A percentile compares a stretch with the other conserved stretches of the same genome.
phyloP scores from a whole-genome alignment of 1,140 invertebrate genomes.

The Drosophila setifemur region DNA sequence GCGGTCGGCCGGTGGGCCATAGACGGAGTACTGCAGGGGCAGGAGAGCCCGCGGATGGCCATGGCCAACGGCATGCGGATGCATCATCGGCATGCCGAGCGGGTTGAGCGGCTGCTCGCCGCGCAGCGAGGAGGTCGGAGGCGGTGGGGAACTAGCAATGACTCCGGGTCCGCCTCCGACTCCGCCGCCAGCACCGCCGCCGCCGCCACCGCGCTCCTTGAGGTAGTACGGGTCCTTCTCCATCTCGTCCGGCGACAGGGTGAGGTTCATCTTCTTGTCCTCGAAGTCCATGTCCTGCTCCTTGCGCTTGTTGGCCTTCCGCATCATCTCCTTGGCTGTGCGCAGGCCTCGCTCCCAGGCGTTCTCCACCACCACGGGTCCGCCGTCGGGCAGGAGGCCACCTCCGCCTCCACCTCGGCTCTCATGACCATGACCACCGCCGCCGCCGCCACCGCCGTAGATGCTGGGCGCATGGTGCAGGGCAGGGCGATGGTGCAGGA shows the following conservation, averaged over 20 bases:
- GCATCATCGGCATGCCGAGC: constrained; percentile 15
- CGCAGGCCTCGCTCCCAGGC: constrained; percentile 95
- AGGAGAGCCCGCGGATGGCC: constrained; percentile 48
- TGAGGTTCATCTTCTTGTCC: constrained; percentile 96
- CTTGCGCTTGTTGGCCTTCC: constrained; percentile 95
- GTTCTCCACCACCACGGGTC: constrained; percentile 87
- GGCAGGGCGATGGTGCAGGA: constrained; percentile 73
- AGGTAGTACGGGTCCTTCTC: constrained; percentile 95
- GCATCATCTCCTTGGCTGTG: constrained; percentile 96
- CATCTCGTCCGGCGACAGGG: constrained; percentile 89
- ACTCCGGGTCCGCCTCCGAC: constrained; percentile 3
- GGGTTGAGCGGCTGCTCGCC: constrained; percentile 35
- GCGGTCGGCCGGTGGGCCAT: constrained; percentile 62
- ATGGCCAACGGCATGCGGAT: constrained; percentile 44
- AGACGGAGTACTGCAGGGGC: constrained; percentile 53
- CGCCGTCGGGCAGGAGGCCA: constrained; percentile 79
- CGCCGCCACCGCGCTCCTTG: constrained; percentile 78
- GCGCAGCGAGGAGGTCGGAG: constrained; percentile 13
- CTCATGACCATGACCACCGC: constrained; percentile 73
- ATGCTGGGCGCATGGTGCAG: constrained; percentile 76
- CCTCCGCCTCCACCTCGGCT: constrained; percentile 80
- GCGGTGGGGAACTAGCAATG: constrained; percentile 25
- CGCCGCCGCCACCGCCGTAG: constrained; percentile 73
- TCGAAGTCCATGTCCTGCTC: constrained; percentile 98
- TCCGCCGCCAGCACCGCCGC: constrained; percentile 3